These are phyloP conservation scores for Argyra leucocephala DNA, from an alignment of 2,888 invertebrate genomes.

Conservation along the genomic window DNA sequence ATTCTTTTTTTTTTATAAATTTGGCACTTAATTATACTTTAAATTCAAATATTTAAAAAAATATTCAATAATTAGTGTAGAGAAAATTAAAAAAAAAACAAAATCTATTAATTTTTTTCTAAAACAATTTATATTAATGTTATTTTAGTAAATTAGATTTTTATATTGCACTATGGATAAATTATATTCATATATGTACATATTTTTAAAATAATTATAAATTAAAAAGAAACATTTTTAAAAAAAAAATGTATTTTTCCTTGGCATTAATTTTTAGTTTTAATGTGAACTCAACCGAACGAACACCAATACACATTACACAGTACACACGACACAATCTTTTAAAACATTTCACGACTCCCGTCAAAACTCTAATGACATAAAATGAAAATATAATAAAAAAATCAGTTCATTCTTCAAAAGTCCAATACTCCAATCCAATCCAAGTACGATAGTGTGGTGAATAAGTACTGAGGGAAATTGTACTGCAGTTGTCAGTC, in stretches of 20 bases:
- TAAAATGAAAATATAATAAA: too few species aligned
- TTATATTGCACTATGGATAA: neutral
- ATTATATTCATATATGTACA: neutral
- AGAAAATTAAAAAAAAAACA: neutral
- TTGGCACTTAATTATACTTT: neutral
- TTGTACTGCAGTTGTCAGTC: neutral
- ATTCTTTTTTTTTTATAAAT: neutral
- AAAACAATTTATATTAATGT: neutral
- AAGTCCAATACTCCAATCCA: neutral
- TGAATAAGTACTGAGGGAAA: neutral
- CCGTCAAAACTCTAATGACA: neutral
- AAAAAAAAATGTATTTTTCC: neutral
- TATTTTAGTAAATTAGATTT: neutral
- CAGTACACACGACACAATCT: neutral
- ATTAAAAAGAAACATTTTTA: neutral
- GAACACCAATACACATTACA: neutral
- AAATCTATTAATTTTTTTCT: neutral
- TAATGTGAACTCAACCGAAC: neutral
- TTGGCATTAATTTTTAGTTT: too few species aligned
- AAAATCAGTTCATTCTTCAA: neutral
- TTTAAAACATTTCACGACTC: slow-evolving; percentile 1
- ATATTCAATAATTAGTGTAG: neutral
- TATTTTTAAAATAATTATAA: neutral
- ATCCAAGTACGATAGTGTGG: neutral
- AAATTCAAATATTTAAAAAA: neutral